Base-by-base conservation (phyloP, 2,113 vertebrate species). In the Anolis sagrei region DNA sequence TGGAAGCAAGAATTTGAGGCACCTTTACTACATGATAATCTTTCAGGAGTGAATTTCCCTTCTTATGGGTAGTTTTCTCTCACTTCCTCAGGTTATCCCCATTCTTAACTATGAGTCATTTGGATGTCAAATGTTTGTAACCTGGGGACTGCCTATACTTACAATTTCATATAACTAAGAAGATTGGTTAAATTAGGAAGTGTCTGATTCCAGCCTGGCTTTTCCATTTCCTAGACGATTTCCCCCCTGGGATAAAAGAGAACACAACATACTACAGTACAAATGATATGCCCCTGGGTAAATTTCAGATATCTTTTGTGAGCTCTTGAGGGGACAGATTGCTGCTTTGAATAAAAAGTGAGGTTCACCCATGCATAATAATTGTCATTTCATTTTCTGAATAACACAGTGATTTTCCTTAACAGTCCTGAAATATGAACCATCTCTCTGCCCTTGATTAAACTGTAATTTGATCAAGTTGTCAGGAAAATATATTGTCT, bases 361-460 rank as follows among this genome's bases (percentile, higher is more conserved):
- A 69, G 27, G 23, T 29, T n/a, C 13, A 36, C 51, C 62, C 48
- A 77, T 62, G 76, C 39, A 44, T 58, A 51, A 36, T 76, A 76
- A 76, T 75, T 29, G 29, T 84, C 34, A 66, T 84, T 84, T 76
- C 36, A 76, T 84, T 76, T 76, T 68, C 62, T 68, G 61, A 77
- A 84, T 74, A 75, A 25, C 79, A 58, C 36, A 34, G 34, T 58
- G 1, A 32, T 84, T 84, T 32, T n/a, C 23, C 82, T 44, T 68
- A 51, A 68, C 25, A 69, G n/a, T 36, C 39, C 58, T 84, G 83
- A 84, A 84, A 77, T 68, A 32, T 84, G 74, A 84, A n/a, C 48
- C 48, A 76, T 77, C 74, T 69, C 44, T 51, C 51, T 77, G 21
- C 76, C 19, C 49, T 32, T 36, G 32, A 62, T 83, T 84, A 84